Evolutionary conservation across 2,888 invertebrate species (phyloP).

Genomic region (Mactromeris polynyma): DNA sequence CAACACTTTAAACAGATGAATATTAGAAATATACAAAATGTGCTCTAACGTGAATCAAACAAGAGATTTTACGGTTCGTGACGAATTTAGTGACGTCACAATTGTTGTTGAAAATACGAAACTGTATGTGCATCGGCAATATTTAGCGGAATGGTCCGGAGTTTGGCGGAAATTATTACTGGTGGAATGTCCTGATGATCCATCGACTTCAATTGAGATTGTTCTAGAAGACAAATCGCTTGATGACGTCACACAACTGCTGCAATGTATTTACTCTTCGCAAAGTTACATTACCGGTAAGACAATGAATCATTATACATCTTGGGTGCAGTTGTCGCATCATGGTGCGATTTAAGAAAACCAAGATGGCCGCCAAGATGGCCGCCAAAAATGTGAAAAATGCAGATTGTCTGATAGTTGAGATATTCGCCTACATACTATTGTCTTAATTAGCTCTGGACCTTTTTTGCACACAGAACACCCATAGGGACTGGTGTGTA

Average conservation of each 20-base stretch:
- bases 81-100: conserved; percentile 81
- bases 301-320: background rate
- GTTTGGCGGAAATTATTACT: conserved; percentile 83
- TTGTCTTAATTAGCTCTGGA: no score
- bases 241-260: conserved; percentile 86
- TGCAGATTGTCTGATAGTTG: no score
- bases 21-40: background rate
- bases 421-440: no score
- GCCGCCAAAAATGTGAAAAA: no score
- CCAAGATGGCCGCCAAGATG: no score
- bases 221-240: conserved; percentile 81
- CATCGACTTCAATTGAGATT: conserved; percentile 73
- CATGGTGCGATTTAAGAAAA: no score
- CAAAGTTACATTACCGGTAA: conserved; percentile 86
- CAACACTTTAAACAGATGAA: background rate
- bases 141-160: conserved; percentile 83
- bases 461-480: no score
- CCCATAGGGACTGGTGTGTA: no score
- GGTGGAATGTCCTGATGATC: conserved; percentile 72
- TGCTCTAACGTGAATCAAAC: background rate
- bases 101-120: conserved; percentile 80
- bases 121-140: conserved; percentile 82
- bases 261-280: conserved; percentile 87
- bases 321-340: no score
- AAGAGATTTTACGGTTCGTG: conserved; percentile 80